phyloP scores from a whole-genome alignment of 2,888 invertebrate species.

The Zaprionus obscuricornis region DNA sequence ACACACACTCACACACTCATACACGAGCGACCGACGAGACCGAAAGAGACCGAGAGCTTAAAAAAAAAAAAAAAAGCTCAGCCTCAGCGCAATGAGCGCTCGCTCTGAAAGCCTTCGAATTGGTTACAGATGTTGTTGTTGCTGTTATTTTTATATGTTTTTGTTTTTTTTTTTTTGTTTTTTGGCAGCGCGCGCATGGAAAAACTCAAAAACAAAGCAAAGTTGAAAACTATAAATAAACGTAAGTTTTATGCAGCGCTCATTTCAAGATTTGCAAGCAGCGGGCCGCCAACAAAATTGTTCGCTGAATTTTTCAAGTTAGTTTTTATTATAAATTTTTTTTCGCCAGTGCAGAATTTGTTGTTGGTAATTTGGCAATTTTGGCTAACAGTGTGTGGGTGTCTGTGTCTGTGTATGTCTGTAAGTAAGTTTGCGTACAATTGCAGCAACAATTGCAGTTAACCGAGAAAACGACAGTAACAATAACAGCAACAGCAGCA shows the following conservation, averaged over 20 bases:
- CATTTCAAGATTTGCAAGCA: conserved; percentile 82
- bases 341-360: conserved; percentile 21
- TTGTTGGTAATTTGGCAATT: conserved; percentile 53
- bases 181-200: conserved; percentile 55
- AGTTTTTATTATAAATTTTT: conserved; percentile 12
- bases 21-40: no score
- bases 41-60: no score
- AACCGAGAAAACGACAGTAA: conserved; percentile 64
- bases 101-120: conserved; percentile 55
- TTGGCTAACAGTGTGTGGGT: conserved; percentile 41
- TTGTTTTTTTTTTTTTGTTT: conserved; percentile 8
- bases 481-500: conserved; percentile 35
- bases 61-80: conserved; percentile 31
- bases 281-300: conserved; percentile 58
- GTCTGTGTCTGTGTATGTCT: conserved; percentile 29
- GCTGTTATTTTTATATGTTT: conserved; percentile 12
- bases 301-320: conserved; percentile 37
- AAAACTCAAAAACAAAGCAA: conserved; percentile 51
- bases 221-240: conserved; percentile 82
- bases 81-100: conserved; percentile 27
- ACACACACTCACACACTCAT: conserved; percentile 2
- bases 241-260: conserved; percentile 74
- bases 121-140: conserved; percentile 9
- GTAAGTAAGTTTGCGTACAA: conserved; percentile 36
- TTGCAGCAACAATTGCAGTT: conserved; percentile 77